phyloP scores from a whole-genome alignment of 2,888 invertebrate genomes.

The Lutraria lutraria region DNA sequence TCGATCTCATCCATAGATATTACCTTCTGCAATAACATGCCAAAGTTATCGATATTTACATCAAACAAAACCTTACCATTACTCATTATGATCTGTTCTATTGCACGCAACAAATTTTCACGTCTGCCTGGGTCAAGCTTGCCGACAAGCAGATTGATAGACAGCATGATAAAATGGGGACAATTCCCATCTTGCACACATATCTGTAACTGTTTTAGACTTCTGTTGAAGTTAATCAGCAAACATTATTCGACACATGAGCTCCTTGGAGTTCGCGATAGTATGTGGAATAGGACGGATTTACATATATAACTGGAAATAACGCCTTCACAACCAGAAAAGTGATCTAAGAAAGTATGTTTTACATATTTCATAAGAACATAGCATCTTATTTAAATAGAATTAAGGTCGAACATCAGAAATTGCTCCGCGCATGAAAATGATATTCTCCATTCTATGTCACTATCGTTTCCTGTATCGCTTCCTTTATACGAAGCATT shows the following conservation, averaged over 20 bases:
- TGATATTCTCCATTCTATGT: conserved; percentile 1
- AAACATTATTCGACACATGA: background rate
- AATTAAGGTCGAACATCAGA: background rate
- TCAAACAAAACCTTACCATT: background rate
- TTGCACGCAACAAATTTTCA: background rate
- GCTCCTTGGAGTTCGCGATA: background rate
- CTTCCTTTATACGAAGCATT: background rate
- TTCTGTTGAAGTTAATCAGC: background rate
- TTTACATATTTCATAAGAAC: conserved; percentile 1
- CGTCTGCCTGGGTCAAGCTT: background rate
- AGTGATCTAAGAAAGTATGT: background rate
- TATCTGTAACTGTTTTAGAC: background rate
- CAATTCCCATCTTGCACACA: background rate
- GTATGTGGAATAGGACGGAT: background rate
- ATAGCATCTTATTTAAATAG: background rate
- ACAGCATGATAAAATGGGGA: background rate
- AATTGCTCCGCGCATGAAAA: background rate
- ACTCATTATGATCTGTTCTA: background rate
- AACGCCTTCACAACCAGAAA: background rate
- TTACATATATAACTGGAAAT: conserved; percentile 2
- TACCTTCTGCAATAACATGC: background rate
- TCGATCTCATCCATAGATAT: background rate
- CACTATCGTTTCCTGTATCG: background rate
- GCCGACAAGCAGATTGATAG: background rate
- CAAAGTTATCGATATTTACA: background rate